These are phyloP conservation scores for Drosophila rubida DNA, from an alignment of 2,888 invertebrate genomes.

Conservation along the genomic window DNA sequence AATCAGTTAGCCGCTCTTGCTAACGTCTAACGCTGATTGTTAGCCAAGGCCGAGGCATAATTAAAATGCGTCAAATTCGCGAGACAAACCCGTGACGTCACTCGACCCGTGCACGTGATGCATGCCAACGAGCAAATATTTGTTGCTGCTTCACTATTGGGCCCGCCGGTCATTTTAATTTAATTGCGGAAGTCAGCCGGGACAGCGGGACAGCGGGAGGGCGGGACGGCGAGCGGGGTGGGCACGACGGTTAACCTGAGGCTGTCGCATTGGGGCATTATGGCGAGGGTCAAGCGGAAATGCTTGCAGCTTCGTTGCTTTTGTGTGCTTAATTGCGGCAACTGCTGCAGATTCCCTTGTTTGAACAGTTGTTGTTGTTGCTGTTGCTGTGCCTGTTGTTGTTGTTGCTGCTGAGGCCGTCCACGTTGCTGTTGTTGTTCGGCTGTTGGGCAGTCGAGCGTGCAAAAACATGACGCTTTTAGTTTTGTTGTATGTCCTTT, in stretches of 20 bases:
- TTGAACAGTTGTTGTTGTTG: constrained; percentile 39
- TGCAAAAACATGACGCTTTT: constrained; percentile 78
- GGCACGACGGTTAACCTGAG: too few relatives aligned
- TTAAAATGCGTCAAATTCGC: constrained; percentile 36
- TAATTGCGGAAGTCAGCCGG: constrained; percentile 65
- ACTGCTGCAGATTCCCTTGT: constrained; percentile 59
- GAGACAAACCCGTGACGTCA: background rate
- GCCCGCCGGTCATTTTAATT: constrained; percentile 59
- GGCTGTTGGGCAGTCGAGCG: constrained; percentile 64
- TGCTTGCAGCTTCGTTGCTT: constrained; percentile 65
- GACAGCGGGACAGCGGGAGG: background rate
- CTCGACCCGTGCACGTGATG: background rate
- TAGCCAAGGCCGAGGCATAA: constrained; percentile 24
- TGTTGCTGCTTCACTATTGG: constrained; percentile 3
- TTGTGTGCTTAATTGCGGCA: constrained; percentile 72
- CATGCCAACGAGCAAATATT: constrained; percentile 24
- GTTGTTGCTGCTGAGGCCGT: constrained; percentile 43
- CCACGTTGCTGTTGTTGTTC: constrained; percentile 38
- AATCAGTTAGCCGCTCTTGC: constrained; percentile 26
- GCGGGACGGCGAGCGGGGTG: too few relatives aligned
- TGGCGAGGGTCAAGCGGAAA: constrained; percentile 55
- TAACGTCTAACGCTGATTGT: constrained; percentile 16
- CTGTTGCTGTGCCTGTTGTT: constrained; percentile 30
- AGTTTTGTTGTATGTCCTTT: constrained; percentile 67
- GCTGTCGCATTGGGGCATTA: constrained; percentile 12